phyloP scores from a whole-genome alignment of 1,140 invertebrate species.

The Zophobas morio region DNA sequence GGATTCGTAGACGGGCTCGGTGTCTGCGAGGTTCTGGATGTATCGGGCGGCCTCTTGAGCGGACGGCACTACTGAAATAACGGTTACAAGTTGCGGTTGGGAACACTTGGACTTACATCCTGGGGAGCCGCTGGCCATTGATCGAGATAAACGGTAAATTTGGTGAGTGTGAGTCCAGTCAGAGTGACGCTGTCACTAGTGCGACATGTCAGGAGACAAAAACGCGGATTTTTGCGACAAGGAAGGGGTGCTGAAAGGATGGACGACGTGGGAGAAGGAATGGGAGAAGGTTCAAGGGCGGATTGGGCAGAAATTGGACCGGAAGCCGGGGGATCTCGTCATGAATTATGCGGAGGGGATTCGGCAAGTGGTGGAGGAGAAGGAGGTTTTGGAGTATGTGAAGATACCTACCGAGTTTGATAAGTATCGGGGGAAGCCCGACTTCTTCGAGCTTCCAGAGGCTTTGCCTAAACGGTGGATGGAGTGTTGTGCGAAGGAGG shows the following conservation, averaged over 20 bases:
- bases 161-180: background rate
- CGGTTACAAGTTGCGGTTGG: no score
- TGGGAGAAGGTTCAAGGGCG: constrained; percentile 47
- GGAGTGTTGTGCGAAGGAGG: no score
- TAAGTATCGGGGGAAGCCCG: constrained; percentile 59
- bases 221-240: background rate
- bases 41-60: background rate
- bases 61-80: no score
- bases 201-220: constrained; percentile 12
- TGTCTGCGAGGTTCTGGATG: constrained; percentile 48
- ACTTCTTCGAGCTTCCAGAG: constrained; percentile 58
- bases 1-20: constrained; percentile 63
- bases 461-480: constrained; percentile 15
- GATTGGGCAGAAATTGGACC: constrained; percentile 47
- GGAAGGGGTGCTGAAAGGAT: background rate
- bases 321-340: constrained; percentile 53
- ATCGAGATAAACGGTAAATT: background rate
- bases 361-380: constrained; percentile 53
- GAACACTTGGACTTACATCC: no score
- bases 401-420: constrained; percentile 56
- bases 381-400: constrained; percentile 49
- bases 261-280: constrained; percentile 45
- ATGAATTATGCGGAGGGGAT: constrained; percentile 57
- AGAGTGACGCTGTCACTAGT: background rate
- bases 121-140: no score